Conservation (phyloP, 2,888 invertebrate species). For the Mesorhabditis sp. region DNA sequence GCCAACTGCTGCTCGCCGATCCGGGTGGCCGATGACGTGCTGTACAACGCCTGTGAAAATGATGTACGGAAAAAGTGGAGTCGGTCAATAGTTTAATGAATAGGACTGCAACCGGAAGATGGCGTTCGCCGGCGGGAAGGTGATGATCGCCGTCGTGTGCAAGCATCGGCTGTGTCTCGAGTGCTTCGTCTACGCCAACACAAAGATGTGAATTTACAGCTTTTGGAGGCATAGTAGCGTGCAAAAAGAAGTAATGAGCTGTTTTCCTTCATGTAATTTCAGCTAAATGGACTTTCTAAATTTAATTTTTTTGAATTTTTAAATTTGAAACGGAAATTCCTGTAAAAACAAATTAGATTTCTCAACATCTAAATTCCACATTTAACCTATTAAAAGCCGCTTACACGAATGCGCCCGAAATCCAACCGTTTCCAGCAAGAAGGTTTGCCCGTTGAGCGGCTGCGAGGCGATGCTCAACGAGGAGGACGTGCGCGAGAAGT, state of each 20-base stretch:
- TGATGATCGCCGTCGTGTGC: not conserved
- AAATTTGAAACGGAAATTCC: too few relatives aligned
- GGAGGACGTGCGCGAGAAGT: not conserved
- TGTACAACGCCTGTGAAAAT: not conserved
- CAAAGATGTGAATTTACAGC: not conserved
- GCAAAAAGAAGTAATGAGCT: too few relatives aligned
- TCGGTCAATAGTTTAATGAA: not conserved
- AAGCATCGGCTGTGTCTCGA: conserved; percentile 2
- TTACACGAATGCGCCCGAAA: too few relatives aligned
- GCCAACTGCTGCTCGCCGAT: not conserved
- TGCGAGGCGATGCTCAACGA: not conserved
- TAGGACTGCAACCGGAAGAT: not conserved
- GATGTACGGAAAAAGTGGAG: not conserved
- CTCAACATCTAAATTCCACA: too few relatives aligned
- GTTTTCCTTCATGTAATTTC: too few relatives aligned
- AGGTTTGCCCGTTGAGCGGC: not conserved
- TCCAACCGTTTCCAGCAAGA: not conserved
- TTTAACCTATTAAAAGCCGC: too few relatives aligned
- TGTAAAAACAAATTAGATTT: too few relatives aligned
- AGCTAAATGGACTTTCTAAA: too few relatives aligned
- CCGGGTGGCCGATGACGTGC: not conserved
- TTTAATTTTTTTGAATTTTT: too few relatives aligned
- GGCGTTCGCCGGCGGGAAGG: not conserved
- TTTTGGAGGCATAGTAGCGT: too few relatives aligned
- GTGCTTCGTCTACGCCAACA: not conserved